These are phyloP conservation scores for Eutolmus rufibarbis DNA, from an alignment of 2,888 invertebrate species.

Conservation along the genomic window DNA sequence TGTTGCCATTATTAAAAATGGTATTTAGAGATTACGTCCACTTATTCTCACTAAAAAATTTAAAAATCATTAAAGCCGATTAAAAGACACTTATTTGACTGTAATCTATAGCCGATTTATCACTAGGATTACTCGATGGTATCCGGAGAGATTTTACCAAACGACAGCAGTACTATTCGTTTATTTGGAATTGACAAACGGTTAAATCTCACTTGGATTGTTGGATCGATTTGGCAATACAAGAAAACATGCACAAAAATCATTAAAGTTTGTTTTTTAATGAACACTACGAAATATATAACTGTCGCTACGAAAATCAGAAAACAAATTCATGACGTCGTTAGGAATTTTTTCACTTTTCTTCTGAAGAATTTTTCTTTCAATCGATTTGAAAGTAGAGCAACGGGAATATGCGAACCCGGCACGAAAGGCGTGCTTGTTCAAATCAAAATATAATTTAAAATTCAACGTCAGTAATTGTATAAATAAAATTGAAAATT, in stretches of 20 bases:
- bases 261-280: slow-evolving; percentile 33
- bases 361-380: background rate
- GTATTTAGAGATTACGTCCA: background rate
- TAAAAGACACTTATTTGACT: background rate
- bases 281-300: slow-evolving; percentile 15
- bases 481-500: slow-evolving; percentile 1
- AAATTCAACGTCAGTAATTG: background rate
- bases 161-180: background rate
- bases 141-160: background rate
- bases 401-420: background rate
- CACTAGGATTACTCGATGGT: background rate
- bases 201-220: background rate
- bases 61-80: background rate
- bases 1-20: slow-evolving; percentile 2
- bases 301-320: background rate
- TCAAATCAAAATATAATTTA: background rate
- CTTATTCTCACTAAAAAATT: background rate
- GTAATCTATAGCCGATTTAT: background rate
- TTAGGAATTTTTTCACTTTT: background rate
- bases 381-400: background rate
- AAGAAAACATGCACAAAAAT: slow-evolving; percentile 33
- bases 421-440: background rate
- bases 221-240: slow-evolving; percentile 35
- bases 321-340: slow-evolving; percentile 20
- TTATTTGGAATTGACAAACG: slow-evolving; percentile 36